phyloP scores from a whole-genome alignment of 2,113 vertebrate species.

The Lucifuga dentata region DNA sequence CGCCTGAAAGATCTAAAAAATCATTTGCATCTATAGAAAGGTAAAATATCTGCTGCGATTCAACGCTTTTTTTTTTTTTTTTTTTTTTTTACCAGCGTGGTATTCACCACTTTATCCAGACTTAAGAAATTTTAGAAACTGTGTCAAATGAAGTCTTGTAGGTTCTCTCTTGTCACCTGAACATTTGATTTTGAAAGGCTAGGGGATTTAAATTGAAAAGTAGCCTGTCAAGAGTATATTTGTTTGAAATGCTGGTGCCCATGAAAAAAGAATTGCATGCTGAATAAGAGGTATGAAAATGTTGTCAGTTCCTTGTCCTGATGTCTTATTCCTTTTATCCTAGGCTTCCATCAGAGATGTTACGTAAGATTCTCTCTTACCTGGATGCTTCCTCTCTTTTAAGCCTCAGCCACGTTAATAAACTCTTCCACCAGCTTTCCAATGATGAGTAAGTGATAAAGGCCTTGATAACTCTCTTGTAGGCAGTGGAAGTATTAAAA shows the following conservation, averaged over 20 bases:
- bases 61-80: no score
- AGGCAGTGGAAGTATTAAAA: no score
- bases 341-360: slow-evolving; percentile 88
- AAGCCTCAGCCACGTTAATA: slow-evolving; percentile 84
- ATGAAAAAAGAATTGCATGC: slow-evolving; percentile 4
- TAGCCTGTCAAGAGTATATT: slow-evolving; percentile 18
- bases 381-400: slow-evolving; percentile 87
- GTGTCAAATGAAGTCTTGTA: slow-evolving; percentile 26
- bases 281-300: slow-evolving; percentile 37
- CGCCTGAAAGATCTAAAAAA: slow-evolving; percentile 27
- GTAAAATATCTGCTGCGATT: slow-evolving; percentile 43
- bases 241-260: background rate
- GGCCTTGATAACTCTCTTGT: background rate
- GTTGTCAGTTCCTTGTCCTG: slow-evolving; percentile 30
- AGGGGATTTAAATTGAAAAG: slow-evolving; percentile 20
- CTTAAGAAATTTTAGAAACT: background rate
- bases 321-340: slow-evolving; percentile 38
- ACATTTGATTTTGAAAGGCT: no score
- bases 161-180: slow-evolving; percentile 4
- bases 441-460: slow-evolving; percentile 89
- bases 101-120: background rate
- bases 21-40: slow-evolving; percentile 54
- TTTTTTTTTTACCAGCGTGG: slow-evolving; percentile 1
- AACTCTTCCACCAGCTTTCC: slow-evolving; percentile 83
- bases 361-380: slow-evolving; percentile 88